Evolutionary conservation across 2,113 vertebrate species (phyloP).

Genomic region (Todiramphus chloris): DNA sequence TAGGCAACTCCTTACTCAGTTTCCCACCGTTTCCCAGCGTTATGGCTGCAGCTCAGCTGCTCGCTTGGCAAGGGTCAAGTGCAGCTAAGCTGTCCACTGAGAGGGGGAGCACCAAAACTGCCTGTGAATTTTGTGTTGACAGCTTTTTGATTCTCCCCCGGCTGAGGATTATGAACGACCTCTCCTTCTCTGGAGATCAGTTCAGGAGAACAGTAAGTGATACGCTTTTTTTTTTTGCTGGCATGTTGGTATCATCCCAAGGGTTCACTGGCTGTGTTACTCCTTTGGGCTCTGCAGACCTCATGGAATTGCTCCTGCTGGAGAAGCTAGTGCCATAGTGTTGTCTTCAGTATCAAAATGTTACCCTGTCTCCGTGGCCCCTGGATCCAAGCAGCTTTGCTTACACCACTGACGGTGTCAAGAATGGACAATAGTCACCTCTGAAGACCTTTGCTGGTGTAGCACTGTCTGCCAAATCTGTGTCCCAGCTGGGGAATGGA

Average conservation of each 20-base stretch:
- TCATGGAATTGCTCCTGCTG: not conserved
- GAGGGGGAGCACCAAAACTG: not conserved
- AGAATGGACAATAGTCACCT: not conserved
- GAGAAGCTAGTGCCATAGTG: not conserved
- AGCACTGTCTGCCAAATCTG: not conserved
- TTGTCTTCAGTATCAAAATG: not conserved
- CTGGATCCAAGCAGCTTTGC: not conserved
- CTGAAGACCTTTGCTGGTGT: not conserved
- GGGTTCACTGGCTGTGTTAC: not conserved
- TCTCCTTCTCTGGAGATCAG: not conserved
- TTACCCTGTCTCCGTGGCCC: not conserved
- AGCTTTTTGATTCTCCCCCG: not conserved
- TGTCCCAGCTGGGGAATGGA: not conserved
- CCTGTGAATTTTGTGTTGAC: not conserved
- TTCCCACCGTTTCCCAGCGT: not conserved
- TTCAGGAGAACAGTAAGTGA: not conserved
- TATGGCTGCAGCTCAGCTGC: not conserved
- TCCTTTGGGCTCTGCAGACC: not conserved
- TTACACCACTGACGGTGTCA: not conserved
- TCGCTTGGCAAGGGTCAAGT: not conserved
- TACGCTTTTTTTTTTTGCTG: not conserved
- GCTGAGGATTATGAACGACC: not conserved
- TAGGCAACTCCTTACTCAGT: not conserved
- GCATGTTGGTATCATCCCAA: not conserved
- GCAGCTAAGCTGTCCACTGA: not conserved